phyloP scores from a whole-genome alignment of 2,113 vertebrate species.

The Periophthalmus modestus region DNA sequence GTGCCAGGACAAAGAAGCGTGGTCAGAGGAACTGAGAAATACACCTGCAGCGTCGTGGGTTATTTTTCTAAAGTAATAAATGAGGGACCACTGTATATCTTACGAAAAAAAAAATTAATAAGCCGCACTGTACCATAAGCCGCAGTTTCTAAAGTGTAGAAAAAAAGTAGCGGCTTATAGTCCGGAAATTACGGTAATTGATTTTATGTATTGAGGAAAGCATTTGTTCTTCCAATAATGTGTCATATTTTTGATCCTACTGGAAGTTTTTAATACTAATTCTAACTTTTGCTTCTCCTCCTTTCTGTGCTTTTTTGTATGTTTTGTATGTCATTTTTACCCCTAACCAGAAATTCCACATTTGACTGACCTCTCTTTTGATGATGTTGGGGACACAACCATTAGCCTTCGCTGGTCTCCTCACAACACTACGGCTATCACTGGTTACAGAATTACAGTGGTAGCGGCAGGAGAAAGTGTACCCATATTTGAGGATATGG shows the following conservation, averaged over 20 bases:
- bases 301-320: slow-evolving; percentile 3
- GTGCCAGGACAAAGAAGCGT: no score
- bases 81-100: no score
- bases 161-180: no score
- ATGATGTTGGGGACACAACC: slow-evolving; percentile 91
- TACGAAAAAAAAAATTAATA: no score
- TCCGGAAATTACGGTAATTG: no score
- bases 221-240: slow-evolving; percentile 45
- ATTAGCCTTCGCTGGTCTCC: slow-evolving; percentile 96
- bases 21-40: no score
- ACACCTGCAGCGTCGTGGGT: no score
- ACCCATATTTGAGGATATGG: slow-evolving; percentile 94
- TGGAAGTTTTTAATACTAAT: slow-evolving; percentile 27
- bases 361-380: slow-evolving; percentile 93
- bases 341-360: slow-evolving; percentile 85
- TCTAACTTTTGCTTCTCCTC: slow-evolving; percentile 33
- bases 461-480: slow-evolving; percentile 90
- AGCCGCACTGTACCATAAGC: no score
- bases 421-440: slow-evolving; percentile 89
- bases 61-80: no score
- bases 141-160: no score
- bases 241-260: slow-evolving; percentile 32
- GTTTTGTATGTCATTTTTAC: background rate
- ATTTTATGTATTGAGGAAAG: slow-evolving; percentile 31
- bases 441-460: slow-evolving; percentile 95